phyloP scores from a whole-genome alignment of 2,797 vertebrate species.

The Phrynocephalus guinanensis region DNA sequence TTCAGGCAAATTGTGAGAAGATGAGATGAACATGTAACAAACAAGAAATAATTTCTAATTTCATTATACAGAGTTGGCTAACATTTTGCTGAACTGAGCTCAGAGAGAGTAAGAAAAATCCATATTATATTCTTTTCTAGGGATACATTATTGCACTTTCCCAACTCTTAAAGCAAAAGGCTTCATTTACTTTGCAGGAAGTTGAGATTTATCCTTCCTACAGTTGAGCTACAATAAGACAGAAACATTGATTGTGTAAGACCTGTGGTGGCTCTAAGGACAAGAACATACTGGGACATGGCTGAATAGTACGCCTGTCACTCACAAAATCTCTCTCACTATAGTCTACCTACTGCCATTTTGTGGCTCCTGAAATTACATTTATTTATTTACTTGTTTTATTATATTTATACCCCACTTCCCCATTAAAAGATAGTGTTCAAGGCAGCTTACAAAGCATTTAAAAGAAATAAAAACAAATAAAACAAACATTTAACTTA shows the following conservation, averaged over 20 bases:
- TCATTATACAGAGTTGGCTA: no score
- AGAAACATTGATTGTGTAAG: not conserved
- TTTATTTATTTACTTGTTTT: no score
- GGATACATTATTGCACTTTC: not conserved
- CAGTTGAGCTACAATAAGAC: not conserved
- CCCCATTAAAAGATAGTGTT: no score
- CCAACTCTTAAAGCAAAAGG: not conserved
- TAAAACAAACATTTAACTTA: no score
- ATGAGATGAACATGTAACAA: not conserved
- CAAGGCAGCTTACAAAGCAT: no score
- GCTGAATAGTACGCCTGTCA: no score
- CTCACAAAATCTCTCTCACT: no score
- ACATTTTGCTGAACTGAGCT: not conserved
- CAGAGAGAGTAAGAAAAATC: not conserved
- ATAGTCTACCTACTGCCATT: no score
- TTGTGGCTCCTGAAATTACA: no score
- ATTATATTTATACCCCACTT: no score
- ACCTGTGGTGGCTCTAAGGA: not conserved
- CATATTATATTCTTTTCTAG: not conserved
- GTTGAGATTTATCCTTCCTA: not conserved
- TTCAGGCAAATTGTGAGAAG: not conserved
- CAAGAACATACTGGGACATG: no score
- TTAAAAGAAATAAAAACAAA: no score
- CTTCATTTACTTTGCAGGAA: not conserved
- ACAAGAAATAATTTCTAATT: not conserved